phyloP scores from a whole-genome alignment of 1,140 invertebrate genomes.

The Solenopsis fugax region DNA sequence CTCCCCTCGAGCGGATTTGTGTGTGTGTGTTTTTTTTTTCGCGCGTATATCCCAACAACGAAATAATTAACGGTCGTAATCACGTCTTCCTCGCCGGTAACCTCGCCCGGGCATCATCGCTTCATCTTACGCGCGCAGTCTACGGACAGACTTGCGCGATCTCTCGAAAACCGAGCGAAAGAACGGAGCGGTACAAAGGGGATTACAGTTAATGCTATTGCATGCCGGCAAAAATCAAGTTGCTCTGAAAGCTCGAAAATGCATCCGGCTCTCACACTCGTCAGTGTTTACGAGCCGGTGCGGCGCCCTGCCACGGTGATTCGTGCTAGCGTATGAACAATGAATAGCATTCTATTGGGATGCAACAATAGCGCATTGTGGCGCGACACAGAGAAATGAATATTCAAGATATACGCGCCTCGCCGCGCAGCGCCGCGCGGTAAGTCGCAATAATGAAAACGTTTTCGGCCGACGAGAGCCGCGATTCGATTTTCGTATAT shows the following conservation, averaged over 20 bases:
- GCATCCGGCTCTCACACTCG: conserved; percentile 61
- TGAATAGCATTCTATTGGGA: conserved; percentile 72
- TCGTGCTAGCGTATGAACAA: conserved; percentile 71
- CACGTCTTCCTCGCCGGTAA: conserved; percentile 37
- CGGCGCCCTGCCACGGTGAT: conserved; percentile 43
- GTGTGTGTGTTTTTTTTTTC: conserved; percentile 34
- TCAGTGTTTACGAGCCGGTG: conserved; percentile 66
- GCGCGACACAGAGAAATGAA: conserved; percentile 68
- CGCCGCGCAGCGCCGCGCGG: conserved; percentile 37
- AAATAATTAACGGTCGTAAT: conserved; percentile 64
- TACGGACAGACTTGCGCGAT: conserved; percentile 18
- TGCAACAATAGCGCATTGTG: conserved; percentile 74
- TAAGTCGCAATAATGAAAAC: conserved; percentile 69
- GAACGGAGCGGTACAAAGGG: conserved; percentile 20
- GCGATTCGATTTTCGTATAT: conserved; percentile 58
- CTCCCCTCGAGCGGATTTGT: conserved; percentile 37
- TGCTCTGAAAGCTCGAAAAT: conserved; percentile 28
- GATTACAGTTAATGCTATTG: conserved; percentile 60
- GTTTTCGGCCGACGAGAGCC: conserved; percentile 61
- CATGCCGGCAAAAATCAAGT: conserved; percentile 42
- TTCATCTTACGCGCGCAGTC: conserved; percentile 1
- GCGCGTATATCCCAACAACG: conserved; percentile 18
- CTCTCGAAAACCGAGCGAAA: conserved; percentile 14
- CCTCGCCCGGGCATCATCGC: conserved; percentile 11
- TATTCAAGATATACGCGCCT: conserved; percentile 73